Evolutionary conservation across 2,888 invertebrate genomes (phyloP), one percentile per base, ranked within the genome.

Genomic region (Galerucella nymphaeae): DNA sequence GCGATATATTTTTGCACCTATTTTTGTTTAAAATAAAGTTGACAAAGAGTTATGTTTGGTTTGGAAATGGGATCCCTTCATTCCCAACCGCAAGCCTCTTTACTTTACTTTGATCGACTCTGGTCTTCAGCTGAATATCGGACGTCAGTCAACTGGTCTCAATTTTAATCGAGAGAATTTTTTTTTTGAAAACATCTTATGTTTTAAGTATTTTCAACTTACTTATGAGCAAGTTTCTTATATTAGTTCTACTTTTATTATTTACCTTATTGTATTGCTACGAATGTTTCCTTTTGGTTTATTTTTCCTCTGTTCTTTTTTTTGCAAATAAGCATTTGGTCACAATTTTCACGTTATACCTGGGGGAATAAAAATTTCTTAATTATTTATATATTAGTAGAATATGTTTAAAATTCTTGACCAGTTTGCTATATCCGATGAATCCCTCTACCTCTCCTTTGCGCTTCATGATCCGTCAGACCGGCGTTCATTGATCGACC

Each of bases 401-500:
- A 5, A 5, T 6, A 30, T 23, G 23, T 38, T 38, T 38, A 8
- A 38, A 8, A 66, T 64, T 16, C 45, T 14, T 55, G 71, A 48
- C 66, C 71, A 71, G 62, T 71, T 71, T 41, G 65, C 48, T 30
- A 16, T 23, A 14, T 41, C 67, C 75, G 10, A 23, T 10, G 16
- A 38, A 66, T 64, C 55, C 66, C 63, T 61, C 73, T 73, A 70
- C 78, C 73, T 72, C 75, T 74, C 77, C 66, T 73, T 65, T 75
- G 75, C 71, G 71, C 72, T 66, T 73, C 72, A 74, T 62, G 72
- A 79, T 80, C 81, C 81, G 80, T 80, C 80, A 78, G 76, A 79
- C 76, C 80, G 77, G 77, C 84, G 83, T 84, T 84, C 84, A 84
- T 84, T 84, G 84, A 84, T 84, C 84, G 84, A 78, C 82, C 83